Base-by-base conservation (phyloP, 2,113 vertebrate species). In the Lamprologus sp. region DNA sequence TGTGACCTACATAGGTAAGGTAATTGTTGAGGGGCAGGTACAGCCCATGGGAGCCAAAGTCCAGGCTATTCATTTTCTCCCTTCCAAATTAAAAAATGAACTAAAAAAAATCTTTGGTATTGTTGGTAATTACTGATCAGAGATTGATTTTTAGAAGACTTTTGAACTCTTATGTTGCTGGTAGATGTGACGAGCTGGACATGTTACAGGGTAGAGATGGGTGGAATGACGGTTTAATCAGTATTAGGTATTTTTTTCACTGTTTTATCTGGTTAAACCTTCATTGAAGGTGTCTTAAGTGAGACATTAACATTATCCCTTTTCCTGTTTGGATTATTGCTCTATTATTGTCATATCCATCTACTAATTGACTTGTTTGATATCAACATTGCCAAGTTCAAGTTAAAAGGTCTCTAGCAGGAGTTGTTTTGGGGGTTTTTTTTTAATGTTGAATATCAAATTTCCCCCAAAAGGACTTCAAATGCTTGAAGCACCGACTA, bases 401-500 rank as follows among this genome's bases (percentile, higher is more conserved):
- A 53, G 21, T 33, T 53, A 37, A 6, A 26, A 42, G 12, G 10
- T 79, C 28, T 21, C 42, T 23, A 19, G 21, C 15, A 40, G 56
- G 21, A 56, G n/a, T 54, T 75, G 6, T 40, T 55, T 55, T 33
- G 2, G 9, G 56, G 7, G 0, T 0, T 0, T 1, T 3, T 28
- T 28, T 53, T 21, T 17, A 35, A 49, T 45, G 21, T 17, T 73
- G 79, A 82, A 80, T 86, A 90, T 92, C 82, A 87, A 88, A 82
- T 81, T 63, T 83, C 65, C 63, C 87, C 87, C 47, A 92, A 93
- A 94, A 86, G 35, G 84, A 83, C 84, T 89, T 80, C 92, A 93
- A 93, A 89, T 87, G 51, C 77, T 89, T 60, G 19, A 91, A 37
- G 19, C 60, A 37, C 4, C 33, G 3, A 37, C 60, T 87, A 92